These are phyloP conservation scores for Cantharis lateralis DNA, from an alignment of 2,888 invertebrate species.

Conservation along the genomic window DNA sequence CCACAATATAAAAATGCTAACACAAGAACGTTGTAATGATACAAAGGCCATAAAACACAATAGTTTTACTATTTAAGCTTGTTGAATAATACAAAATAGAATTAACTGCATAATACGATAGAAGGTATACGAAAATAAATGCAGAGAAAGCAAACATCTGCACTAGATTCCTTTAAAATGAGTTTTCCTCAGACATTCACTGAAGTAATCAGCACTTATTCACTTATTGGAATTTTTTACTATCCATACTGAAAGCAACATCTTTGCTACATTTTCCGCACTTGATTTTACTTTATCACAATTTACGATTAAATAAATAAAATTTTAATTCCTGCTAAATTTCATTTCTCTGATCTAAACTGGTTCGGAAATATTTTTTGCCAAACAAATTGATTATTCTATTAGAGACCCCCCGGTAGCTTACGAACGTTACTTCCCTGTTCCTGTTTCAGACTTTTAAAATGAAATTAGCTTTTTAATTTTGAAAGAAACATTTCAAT, in stretches of 20 bases:
- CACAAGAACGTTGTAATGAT: not conserved
- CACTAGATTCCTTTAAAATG: not conserved
- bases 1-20: not conserved
- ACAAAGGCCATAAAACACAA: not conserved
- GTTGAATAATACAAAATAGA: not conserved
- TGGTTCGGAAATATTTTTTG: not conserved
- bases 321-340: not conserved
- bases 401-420: not conserved
- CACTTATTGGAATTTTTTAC: not conserved
- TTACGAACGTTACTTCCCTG: not conserved
- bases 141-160: not conserved
- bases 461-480: not conserved
- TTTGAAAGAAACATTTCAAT: not conserved
- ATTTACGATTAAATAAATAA: not conserved
- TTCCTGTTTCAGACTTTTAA: not conserved
- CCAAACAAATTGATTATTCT: not conserved
- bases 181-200: not conserved
- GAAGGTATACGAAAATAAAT: not conserved
- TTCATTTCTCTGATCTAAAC: not conserved
- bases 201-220: not conserved
- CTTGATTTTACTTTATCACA: not conserved
- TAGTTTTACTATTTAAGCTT: not conserved
- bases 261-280: not conserved
- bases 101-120: not conserved
- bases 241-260: not conserved